Conservation (phyloP, 2,797 vertebrate genomes). For the Phataginus tetradactyla region DNA sequence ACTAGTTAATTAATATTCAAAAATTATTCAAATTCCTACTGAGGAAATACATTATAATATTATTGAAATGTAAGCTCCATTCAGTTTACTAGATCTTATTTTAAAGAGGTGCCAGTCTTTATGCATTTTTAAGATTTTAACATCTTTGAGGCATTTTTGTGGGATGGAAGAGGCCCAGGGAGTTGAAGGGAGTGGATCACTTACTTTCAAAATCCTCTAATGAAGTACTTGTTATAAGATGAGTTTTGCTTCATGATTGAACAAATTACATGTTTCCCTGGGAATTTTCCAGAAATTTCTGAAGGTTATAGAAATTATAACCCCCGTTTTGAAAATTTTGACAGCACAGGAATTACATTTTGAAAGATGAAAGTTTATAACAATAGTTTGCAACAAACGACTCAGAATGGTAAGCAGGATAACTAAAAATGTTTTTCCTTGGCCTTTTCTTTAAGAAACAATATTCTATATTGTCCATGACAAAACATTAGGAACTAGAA, state of each 20-base stretch:
- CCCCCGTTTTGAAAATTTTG: conserved; percentile 13
- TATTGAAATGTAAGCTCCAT: neutral
- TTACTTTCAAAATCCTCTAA: neutral
- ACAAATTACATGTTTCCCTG: neutral
- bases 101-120: neutral
- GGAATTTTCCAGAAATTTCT: neutral
- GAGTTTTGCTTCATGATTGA: neutral
- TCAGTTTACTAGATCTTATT: neutral
- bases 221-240: neutral
- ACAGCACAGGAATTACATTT: neutral
- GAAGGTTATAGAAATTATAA: conserved; percentile 26
- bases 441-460: neutral
- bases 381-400: conserved; percentile 7
- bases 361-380: neutral
- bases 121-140: neutral
- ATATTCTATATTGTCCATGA: neutral
- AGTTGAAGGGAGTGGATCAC: neutral
- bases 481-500: neutral
- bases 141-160: neutral
- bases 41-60: neutral
- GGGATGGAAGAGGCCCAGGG: neutral
- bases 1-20: neutral
- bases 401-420: neutral
- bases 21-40: neutral
- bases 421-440: neutral